These are phyloP conservation scores for Lasioglossum leucozonium DNA, from an alignment of 2,888 invertebrate species.

Conservation along the genomic window DNA sequence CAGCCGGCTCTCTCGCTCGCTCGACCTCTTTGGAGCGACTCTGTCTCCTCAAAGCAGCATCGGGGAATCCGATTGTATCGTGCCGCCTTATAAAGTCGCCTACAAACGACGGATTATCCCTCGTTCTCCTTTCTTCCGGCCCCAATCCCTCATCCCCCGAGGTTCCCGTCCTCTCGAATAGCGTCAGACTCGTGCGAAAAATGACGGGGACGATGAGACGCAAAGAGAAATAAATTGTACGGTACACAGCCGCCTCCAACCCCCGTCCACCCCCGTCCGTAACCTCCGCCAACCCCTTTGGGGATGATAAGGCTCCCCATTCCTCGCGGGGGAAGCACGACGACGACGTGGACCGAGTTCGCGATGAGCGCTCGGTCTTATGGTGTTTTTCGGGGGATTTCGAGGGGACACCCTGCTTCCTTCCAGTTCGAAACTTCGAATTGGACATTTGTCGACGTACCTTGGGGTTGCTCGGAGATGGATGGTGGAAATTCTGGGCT, in stretches of 20 bases:
- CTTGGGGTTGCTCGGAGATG: background rate
- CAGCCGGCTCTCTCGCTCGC: background rate
- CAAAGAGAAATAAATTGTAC: slow-evolving; percentile 38
- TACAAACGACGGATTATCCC: slow-evolving; percentile 49
- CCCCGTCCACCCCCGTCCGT: no score
- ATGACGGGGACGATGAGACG: slow-evolving; percentile 19
- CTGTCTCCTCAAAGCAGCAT: slow-evolving; percentile 13
- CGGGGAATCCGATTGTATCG: slow-evolving; percentile 36
- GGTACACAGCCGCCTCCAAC: background rate
- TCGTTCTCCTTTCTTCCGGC: background rate
- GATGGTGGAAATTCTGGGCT: background rate
- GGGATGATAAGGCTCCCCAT: background rate
- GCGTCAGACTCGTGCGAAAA: slow-evolving; percentile 20
- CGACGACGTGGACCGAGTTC: slow-evolving; percentile 11
- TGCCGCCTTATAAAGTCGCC: slow-evolving; percentile 31
- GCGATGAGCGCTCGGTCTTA: background rate
- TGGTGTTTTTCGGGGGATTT: background rate
- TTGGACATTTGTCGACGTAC: background rate
- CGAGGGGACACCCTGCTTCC: background rate
- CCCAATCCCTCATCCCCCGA: background rate
- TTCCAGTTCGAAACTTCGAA: slow-evolving; percentile 2
- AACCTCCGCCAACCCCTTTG: background rate
- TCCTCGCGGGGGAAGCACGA: background rate
- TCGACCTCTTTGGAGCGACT: background rate
- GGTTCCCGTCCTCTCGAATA: background rate